Conservation (phyloP, 2,113 vertebrate species). For the Clupea harengus region DNA sequence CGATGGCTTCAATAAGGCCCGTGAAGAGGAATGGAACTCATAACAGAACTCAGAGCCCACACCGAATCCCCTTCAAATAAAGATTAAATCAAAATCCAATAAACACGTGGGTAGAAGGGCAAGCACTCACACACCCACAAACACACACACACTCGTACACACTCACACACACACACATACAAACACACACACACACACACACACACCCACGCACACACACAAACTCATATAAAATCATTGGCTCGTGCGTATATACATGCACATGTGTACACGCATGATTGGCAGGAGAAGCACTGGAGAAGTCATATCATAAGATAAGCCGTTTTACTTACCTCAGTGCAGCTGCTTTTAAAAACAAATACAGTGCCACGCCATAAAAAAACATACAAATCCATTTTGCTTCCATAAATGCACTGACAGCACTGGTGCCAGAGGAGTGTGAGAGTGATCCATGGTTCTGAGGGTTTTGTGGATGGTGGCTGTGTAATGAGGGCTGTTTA, state of each 20-base stretch:
- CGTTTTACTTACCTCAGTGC: neutral
- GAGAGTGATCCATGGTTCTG: neutral
- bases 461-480: neutral
- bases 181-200: neutral
- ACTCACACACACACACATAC: neutral
- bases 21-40: neutral
- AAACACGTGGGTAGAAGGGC: neutral
- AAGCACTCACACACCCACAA: neutral
- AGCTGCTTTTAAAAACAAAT: neutral
- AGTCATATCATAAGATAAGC: neutral
- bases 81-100: neutral
- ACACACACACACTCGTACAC: neutral
- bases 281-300: neutral
- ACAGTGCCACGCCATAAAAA: neutral
- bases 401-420: neutral
- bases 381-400: neutral
- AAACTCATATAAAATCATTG: neutral
- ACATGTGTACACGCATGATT: neutral
- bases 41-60: neutral
- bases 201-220: neutral
- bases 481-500: neutral
- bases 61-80: neutral
- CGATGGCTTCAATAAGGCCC: neutral
- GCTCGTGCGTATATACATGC: neutral
- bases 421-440: neutral